These are phyloP conservation scores for Lomographa bimaculata DNA, from an alignment of 2,888 invertebrate genomes.

Conservation along the genomic window DNA sequence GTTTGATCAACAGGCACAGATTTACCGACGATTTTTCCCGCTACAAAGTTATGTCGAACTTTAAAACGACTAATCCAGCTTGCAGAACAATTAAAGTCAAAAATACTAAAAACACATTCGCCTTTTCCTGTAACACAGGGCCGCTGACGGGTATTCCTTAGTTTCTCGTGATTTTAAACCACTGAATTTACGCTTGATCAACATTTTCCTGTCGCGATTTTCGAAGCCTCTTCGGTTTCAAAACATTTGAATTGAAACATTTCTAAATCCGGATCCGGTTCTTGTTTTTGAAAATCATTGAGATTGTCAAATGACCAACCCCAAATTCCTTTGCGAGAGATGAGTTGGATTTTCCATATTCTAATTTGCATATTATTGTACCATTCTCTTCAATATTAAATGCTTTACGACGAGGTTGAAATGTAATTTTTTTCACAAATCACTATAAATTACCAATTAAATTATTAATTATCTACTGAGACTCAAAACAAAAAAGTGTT, in stretches of 20 bases:
- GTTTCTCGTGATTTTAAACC: slow-evolving; percentile 30
- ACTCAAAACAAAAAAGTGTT: too few relatives aligned
- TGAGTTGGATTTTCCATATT: slow-evolving; percentile 30
- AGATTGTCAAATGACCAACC: slow-evolving; percentile 27
- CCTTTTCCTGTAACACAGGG: slow-evolving; percentile 13
- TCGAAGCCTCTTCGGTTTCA: slow-evolving; percentile 33
- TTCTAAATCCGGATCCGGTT: slow-evolving; percentile 26
- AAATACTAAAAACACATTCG: slow-evolving; percentile 21
- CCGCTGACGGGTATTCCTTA: slow-evolving; percentile 27
- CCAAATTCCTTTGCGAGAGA: slow-evolving; percentile 30
- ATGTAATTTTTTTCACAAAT: too few relatives aligned
- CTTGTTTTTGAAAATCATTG: slow-evolving; percentile 31
- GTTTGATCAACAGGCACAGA: slow-evolving; percentile 26
- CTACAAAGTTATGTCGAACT: slow-evolving; percentile 30
- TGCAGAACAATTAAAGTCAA: slow-evolving; percentile 26
- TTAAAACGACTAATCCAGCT: slow-evolving; percentile 31
- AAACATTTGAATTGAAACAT: slow-evolving; percentile 32
- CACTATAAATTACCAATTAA: too few relatives aligned
- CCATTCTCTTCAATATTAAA: slow-evolving; percentile 17
- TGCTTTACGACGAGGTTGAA: slow-evolving; percentile 10
- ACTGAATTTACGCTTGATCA: slow-evolving; percentile 30
- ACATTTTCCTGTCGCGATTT: slow-evolving; percentile 13
- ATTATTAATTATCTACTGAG: too few relatives aligned
- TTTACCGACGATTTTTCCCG: slow-evolving; percentile 27
- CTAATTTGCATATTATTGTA: slow-evolving; percentile 6